Conservation (phyloP, 2,113 vertebrate species). For the Hypocryptadius cinnamomeus region DNA sequence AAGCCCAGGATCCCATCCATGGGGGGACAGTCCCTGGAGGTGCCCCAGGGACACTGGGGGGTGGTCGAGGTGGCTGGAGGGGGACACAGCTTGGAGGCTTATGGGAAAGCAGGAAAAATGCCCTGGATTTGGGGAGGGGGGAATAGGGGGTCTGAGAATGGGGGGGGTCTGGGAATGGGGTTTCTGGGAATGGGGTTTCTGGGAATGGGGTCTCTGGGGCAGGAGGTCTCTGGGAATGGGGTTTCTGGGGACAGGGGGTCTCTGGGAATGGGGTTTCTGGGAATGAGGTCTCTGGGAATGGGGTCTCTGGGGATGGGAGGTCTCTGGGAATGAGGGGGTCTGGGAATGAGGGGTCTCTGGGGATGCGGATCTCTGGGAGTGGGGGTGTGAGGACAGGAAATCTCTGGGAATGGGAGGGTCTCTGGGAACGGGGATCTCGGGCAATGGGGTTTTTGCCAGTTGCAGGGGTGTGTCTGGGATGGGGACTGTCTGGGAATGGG, state of each 20-base stretch:
- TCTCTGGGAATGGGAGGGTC: background rate
- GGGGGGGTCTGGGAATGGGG: background rate
- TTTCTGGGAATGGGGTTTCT: background rate
- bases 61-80: background rate
- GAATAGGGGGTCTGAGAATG: background rate
- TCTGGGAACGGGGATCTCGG: too few species aligned
- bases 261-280: background rate
- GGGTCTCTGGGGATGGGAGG: too few species aligned
- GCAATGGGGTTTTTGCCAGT: too few species aligned
- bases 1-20: background rate
- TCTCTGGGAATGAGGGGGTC: too few species aligned
- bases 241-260: background rate
- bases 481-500: background rate
- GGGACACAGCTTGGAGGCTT: rapidly evolving
- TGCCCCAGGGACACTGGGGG: background rate
- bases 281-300: background rate
- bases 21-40: background rate
- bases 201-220: background rate
- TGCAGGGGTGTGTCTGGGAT: background rate
- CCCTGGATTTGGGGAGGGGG: background rate
- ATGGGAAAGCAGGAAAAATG: background rate
- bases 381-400: too few species aligned
- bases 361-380: background rate
- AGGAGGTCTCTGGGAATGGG: background rate
- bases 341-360: too few species aligned